A percentile compares a stretch with the other conserved stretches of the same genome.
phyloP scores from a whole-genome alignment of 2,888 invertebrate species.

The Chymomyza fuscimana region DNA sequence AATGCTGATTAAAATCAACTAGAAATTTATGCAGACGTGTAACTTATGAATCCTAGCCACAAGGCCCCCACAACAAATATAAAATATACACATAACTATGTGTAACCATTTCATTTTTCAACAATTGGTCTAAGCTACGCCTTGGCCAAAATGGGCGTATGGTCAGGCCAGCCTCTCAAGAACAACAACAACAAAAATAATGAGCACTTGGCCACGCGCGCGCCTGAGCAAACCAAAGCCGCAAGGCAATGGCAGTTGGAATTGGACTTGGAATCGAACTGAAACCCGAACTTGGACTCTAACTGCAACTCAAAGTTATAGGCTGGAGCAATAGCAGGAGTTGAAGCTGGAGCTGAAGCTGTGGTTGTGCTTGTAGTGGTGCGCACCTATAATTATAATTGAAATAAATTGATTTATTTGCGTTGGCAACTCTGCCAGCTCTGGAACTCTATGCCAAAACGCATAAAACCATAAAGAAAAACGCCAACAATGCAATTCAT shows the following conservation, averaged over 20 bases:
- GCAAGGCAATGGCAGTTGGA: constrained; percentile 22
- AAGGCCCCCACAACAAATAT: constrained; percentile 24
- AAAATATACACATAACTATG: constrained; percentile 55
- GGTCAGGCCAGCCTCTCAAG: constrained; percentile 10
- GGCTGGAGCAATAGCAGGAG: too few relatives aligned
- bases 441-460: constrained; percentile 64
- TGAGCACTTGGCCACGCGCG: constrained; percentile 73
- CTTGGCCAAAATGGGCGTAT: constrained; percentile 59
- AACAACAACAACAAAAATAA: constrained; percentile 58
- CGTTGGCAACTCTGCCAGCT: constrained; percentile 52
- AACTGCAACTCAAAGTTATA: background rate
- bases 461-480: constrained; percentile 66
- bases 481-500: constrained; percentile 72
- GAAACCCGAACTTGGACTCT: background rate
- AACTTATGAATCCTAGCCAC: constrained; percentile 50
- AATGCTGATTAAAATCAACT: constrained; percentile 60
- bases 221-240: constrained; percentile 33
- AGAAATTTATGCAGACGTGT: constrained; percentile 45
- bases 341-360: too few relatives aligned
- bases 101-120: constrained; percentile 72
- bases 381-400: constrained; percentile 77
- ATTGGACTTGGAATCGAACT: background rate
- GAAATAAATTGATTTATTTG: constrained; percentile 79
- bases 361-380: too few relatives aligned
- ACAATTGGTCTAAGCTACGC: constrained; percentile 70